Evolutionary conservation across 35 echinoderm and acorn worm genomes (phyloP).

Genomic region (Lytechinus variegatus): DNA sequence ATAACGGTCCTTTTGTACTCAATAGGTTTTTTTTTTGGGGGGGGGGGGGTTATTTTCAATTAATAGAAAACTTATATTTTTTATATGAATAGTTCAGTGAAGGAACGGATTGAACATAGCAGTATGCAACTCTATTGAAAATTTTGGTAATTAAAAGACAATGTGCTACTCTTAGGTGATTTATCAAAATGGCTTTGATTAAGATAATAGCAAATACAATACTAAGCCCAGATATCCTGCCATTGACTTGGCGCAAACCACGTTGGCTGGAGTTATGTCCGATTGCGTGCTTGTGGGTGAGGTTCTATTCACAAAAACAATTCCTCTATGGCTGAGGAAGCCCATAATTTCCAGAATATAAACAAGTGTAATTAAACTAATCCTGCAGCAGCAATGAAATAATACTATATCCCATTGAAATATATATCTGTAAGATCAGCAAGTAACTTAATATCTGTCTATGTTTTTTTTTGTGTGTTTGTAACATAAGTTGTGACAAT

Average conservation of each 20-base stretch:
- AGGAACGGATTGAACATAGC: too few relatives aligned
- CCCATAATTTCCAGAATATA: not conserved
- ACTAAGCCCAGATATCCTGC: not conserved
- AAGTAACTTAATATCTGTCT: too few relatives aligned
- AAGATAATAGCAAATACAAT: not conserved
- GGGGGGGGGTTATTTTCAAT: too few relatives aligned
- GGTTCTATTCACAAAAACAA: not conserved
- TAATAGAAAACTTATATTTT: too few relatives aligned
- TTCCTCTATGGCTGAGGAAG: not conserved
- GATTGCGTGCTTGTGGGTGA: not conserved
- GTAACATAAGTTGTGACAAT: too few relatives aligned
- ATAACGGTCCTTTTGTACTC: not conserved
- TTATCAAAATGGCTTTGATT: not conserved
- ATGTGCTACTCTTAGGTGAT: not conserved
- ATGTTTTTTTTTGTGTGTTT: too few relatives aligned
- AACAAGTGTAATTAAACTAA: not conserved
- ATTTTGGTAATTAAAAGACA: not conserved
- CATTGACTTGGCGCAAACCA: not conserved
- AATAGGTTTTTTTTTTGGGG: not conserved
- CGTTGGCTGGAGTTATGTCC: not conserved
- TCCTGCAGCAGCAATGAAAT: not conserved
- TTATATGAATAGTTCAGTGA: too few relatives aligned
- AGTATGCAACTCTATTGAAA: not conserved
- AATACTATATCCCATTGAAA: not conserved
- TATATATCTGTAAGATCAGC: too few relatives aligned